These are phyloP conservation scores for Atractosteus spatula DNA, from an alignment of 2,113 vertebrate species.

Conservation along the genomic window DNA sequence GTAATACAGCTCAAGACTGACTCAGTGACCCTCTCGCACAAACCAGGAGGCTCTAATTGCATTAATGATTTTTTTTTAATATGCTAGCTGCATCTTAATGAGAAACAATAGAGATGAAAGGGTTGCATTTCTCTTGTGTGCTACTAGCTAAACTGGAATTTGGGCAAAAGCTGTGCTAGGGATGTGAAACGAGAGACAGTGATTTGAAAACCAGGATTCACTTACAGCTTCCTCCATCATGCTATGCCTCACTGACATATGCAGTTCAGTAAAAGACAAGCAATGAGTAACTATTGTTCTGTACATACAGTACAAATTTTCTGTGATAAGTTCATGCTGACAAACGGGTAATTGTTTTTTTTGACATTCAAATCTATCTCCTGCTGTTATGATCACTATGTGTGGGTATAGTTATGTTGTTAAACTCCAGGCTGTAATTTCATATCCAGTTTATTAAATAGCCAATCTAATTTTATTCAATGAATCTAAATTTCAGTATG, in stretches of 20 bases:
- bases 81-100: conserved; percentile 8
- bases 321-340: neutral
- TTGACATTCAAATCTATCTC: too few relatives aligned
- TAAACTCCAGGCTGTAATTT: too few relatives aligned
- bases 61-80: conserved; percentile 18
- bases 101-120: neutral
- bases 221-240: neutral
- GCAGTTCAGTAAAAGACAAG: neutral
- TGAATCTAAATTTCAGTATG: too few relatives aligned
- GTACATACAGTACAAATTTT: neutral
- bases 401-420: too few relatives aligned
- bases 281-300: neutral
- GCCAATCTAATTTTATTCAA: too few relatives aligned
- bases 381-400: too few relatives aligned
- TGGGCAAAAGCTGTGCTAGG: neutral
- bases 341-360: neutral
- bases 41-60: conserved; percentile 3
- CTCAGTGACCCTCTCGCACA: conserved; percentile 2
- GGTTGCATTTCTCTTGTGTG: neutral
- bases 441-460: too few relatives aligned
- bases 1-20: neutral
- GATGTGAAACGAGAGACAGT: neutral
- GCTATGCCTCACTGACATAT: neutral
- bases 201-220: too few relatives aligned
- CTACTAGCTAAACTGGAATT: neutral